Evolutionary conservation across 2,888 invertebrate species (phyloP).

Genomic region (Synergus itoensis): DNA sequence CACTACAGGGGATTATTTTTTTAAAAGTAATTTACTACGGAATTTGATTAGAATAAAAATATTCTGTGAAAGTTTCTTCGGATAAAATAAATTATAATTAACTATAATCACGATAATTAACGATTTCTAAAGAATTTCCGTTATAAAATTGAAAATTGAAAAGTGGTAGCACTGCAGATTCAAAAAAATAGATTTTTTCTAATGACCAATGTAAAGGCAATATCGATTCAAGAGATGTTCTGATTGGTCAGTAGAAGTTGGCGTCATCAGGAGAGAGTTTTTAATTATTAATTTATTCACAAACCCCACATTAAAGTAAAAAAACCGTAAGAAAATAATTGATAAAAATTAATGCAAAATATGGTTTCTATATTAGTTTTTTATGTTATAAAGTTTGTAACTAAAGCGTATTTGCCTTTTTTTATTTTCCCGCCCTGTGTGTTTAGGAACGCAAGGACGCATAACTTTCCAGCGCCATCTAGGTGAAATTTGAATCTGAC

Average conservation of each 20-base stretch:
- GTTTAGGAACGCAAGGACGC: background rate
- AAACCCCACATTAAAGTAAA: background rate
- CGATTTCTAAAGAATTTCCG: background rate
- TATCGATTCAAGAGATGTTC: background rate
- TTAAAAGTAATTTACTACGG: background rate
- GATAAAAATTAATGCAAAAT: background rate
- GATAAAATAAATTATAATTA: background rate
- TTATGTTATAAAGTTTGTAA: background rate
- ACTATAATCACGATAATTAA: background rate
- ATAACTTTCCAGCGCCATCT: background rate
- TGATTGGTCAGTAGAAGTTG: background rate
- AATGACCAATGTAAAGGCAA: background rate
- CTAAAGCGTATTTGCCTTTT: background rate
- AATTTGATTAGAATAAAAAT: background rate
- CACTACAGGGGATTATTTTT: background rate
- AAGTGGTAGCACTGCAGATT: background rate
- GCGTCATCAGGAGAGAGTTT: background rate
- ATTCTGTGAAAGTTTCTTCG: background rate
- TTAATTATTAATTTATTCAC: background rate
- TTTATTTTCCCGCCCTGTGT: background rate
- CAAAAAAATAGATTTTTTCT: background rate
- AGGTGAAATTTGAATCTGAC: background rate
- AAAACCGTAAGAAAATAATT: background rate
- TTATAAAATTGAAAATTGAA: background rate
- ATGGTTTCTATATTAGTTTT: background rate